Evolutionary conservation across 1,140 invertebrate genomes (phyloP).

Genomic region (Varroa destructor): DNA sequence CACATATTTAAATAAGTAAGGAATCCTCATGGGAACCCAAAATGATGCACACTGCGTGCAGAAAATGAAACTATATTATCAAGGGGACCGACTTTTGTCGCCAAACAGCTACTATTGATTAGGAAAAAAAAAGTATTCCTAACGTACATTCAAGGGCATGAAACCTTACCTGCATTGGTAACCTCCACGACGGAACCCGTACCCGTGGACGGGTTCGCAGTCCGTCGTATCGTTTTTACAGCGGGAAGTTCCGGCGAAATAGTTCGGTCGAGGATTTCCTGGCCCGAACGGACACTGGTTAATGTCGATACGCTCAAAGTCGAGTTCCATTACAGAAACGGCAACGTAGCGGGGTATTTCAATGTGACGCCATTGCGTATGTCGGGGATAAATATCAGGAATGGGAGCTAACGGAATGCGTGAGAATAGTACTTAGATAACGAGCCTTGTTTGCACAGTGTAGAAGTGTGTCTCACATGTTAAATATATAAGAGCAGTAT

Average conservation of each 20-base stretch:
- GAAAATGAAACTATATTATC: no score
- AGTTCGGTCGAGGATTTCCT: slow-evolving; percentile 76
- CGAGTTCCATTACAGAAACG: slow-evolving; percentile 81
- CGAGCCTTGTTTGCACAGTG: no score
- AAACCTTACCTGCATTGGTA: slow-evolving; percentile 63
- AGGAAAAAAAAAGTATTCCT: no score
- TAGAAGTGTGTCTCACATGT: no score
- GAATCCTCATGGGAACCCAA: no score
- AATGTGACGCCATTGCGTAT: slow-evolving; percentile 83
- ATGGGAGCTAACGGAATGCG: slow-evolving; percentile 53
- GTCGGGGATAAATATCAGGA: slow-evolving; percentile 84
- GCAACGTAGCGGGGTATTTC: slow-evolving; percentile 92
- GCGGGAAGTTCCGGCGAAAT: slow-evolving; percentile 72
- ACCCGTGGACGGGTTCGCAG: slow-evolving; percentile 91
- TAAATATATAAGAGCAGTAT: no score
- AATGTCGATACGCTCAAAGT: slow-evolving; percentile 92
- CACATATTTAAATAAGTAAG: no score
- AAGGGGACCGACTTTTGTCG: no score
- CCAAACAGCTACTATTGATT: no score
- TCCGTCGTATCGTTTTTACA: slow-evolving; percentile 88
- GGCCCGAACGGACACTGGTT: slow-evolving; percentile 82
- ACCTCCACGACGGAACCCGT: slow-evolving; percentile 83
- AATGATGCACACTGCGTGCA: no score
- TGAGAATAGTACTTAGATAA: no score
- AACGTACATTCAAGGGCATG: no score